Percentiles rank a stretch among this genome's conserved stretches.
Conservation (phyloP, 2,797 vertebrate species). For the Pempheris klunzingeri region DNA sequence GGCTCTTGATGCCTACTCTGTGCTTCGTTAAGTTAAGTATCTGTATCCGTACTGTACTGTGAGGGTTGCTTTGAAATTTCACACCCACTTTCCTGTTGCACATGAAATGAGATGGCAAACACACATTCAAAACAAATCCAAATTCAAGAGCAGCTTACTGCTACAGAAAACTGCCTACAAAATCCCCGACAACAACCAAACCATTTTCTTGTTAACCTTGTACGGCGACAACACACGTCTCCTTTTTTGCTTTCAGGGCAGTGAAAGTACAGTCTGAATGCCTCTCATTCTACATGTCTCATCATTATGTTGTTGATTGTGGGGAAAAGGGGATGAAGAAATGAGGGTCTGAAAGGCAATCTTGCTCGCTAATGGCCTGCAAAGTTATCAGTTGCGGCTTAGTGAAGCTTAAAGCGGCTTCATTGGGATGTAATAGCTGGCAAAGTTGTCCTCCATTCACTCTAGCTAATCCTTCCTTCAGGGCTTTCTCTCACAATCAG, state of each 20-base stretch:
- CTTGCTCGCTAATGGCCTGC: constrained; percentile 85
- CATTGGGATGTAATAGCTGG: constrained; percentile 85
- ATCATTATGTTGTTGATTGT: constrained; percentile 81
- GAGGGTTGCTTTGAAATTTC: constrained; percentile 46
- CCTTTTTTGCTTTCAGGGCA: constrained; percentile 52
- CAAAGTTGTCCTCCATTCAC: constrained; percentile 85
- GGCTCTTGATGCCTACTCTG: constrained; percentile 16
- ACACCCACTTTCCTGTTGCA: constrained; percentile 40
- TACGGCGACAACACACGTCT: constrained; percentile 44
- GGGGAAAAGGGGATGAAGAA: constrained; percentile 67
- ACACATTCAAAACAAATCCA: constrained; percentile 27
- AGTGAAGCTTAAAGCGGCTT: constrained; percentile 86
- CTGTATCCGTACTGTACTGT: constrained; percentile 13
- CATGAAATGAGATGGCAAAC: constrained; percentile 45
- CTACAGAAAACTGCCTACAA: constrained; percentile 31
- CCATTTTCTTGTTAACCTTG: constrained; percentile 58
- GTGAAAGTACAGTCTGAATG: constrained; percentile 63
- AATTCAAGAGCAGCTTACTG: constrained; percentile 28
- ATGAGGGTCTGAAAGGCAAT: constrained; percentile 81
- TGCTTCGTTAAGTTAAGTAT: constrained; percentile 35
- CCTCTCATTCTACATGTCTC: constrained; percentile 71
- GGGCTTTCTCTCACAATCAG: constrained; percentile 80
- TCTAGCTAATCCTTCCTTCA: constrained; percentile 82
- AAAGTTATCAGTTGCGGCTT: constrained; percentile 88
- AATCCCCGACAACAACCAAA: constrained; percentile 11